These are phyloP conservation scores for Bombyx huttoni DNA, from an alignment of 2,888 invertebrate species.

Conservation along the genomic window DNA sequence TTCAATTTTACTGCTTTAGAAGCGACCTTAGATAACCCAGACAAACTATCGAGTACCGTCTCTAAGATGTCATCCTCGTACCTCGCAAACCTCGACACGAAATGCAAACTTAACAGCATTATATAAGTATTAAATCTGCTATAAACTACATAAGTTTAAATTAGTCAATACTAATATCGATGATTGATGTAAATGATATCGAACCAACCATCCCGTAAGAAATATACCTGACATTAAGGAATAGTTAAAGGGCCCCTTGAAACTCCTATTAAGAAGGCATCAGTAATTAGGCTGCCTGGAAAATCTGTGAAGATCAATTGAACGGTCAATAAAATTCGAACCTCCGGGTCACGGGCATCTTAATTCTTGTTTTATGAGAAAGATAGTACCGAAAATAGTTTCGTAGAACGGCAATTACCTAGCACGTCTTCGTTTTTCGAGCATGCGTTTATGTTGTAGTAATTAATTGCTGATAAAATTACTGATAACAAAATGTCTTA, in stretches of 20 bases:
- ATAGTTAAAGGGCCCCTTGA: background rate
- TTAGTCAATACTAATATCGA: too few relatives aligned
- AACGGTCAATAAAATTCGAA: constrained; percentile 52
- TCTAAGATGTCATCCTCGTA: constrained; percentile 47
- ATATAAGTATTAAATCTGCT: background rate
- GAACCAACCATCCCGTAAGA: too few relatives aligned
- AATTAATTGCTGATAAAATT: too few relatives aligned
- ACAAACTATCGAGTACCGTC: constrained; percentile 50
- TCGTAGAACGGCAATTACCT: background rate
- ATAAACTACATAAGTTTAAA: background rate
- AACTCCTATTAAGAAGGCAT: constrained; percentile 5
- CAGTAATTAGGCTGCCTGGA: constrained; percentile 25
- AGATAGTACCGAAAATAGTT: constrained; percentile 13
- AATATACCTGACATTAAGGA: background rate
- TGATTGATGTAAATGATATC: too few relatives aligned
- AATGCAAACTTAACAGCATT: background rate
- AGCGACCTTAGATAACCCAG: constrained; percentile 63
- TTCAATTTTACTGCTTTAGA: constrained; percentile 70
- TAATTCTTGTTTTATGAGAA: constrained; percentile 41
- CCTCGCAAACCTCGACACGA: constrained; percentile 4
- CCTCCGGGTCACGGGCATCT: constrained; percentile 51
- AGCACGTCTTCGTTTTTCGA: too few relatives aligned
- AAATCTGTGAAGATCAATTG: constrained; percentile 58
- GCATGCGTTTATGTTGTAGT: too few relatives aligned
- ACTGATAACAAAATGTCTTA: too few relatives aligned